These are phyloP conservation scores for Leptinotarsa defecta DNA, from an alignment of 1,140 invertebrate species.

Conservation along the genomic window DNA sequence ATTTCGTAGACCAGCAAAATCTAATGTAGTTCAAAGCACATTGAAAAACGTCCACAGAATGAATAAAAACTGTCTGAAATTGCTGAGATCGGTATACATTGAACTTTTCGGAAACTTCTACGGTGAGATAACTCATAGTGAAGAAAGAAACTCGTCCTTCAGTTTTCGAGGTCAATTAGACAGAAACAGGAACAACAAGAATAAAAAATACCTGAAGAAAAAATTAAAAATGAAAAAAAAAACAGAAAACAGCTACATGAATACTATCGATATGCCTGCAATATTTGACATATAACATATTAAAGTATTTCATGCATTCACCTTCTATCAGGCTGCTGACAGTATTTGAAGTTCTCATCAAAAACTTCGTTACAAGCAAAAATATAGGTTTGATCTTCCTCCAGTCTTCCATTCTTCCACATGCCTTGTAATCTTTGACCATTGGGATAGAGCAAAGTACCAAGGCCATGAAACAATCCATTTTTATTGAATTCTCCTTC, in stretches of 20 bases:
- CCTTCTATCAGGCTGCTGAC: slow-evolving; percentile 59
- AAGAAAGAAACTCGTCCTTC: too few relatives aligned
- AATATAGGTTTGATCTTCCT: slow-evolving; percentile 14
- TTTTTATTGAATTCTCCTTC: slow-evolving; percentile 60
- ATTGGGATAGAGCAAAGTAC: slow-evolving; percentile 58
- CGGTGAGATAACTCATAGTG: too few relatives aligned
- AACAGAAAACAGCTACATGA: too few relatives aligned
- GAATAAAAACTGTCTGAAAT: too few relatives aligned
- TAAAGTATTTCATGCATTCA: neutral
- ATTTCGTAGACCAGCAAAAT: too few relatives aligned
- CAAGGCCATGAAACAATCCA: slow-evolving; percentile 62
- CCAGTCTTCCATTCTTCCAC: slow-evolving; percentile 57
- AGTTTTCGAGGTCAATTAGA: too few relatives aligned
- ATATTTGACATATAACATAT: too few relatives aligned
- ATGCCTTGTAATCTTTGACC: slow-evolving; percentile 57
- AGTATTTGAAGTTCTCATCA: slow-evolving; percentile 51
- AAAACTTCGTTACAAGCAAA: slow-evolving; percentile 7
- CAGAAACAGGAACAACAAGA: neutral
- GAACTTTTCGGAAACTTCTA: too few relatives aligned
- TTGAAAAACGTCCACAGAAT: too few relatives aligned
- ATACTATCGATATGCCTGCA: too few relatives aligned
- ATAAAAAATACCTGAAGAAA: neutral
- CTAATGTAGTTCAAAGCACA: too few relatives aligned
- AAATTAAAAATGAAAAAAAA: neutral
- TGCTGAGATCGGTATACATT: too few relatives aligned